Base-by-base conservation (phyloP, 2,888 invertebrate species). In the Cephus pygmeus region DNA sequence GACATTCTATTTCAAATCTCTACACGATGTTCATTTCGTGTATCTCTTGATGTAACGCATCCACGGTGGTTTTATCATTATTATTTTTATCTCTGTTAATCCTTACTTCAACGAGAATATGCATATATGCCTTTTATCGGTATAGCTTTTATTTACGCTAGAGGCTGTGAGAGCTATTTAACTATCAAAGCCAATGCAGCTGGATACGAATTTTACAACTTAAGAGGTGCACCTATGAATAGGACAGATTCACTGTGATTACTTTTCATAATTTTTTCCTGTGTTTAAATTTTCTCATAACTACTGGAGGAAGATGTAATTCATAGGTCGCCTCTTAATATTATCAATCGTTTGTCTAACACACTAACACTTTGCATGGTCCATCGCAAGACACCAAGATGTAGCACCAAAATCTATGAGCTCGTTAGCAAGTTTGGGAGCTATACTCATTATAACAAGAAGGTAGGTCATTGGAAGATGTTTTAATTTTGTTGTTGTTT, bases 311-410 rank as follows among this genome's bases (percentile, higher is more conserved):
- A 2, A 40, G 15, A 40, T 40, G 4, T 40, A 40, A 40, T 40
- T 23, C 56, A 23, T 56, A 56, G 56, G 56, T 56, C 56, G 2
- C 56, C 56, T 56, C 56, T 56, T 56, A 34, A 31, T 71, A 71
- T 31, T 71, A 71, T 34, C 33, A 34, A 76, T 73, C 71, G 78
- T 80, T 81, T 87, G 80, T 86, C 81, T 86, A 88, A 88, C 85
- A 83, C 87, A 88, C 88, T 89, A 88, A 88, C 88, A 87, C 88
- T 88, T 89, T 88, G 89, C 89, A 89, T 88, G 88, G 85, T 87
- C 86, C 86, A 86, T 84, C 84, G 81, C 87, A 88, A 89, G 88
- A 85, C 88, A 86, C 83, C 88, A 83, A 88, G 89, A 88, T 84
- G 87, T 88, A 88, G 88, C 88, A 86, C 83, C 86, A 85, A 87